These are phyloP conservation scores for Casuarius casuarius DNA, from an alignment of 2,113 vertebrate species.

Conservation along the genomic window DNA sequence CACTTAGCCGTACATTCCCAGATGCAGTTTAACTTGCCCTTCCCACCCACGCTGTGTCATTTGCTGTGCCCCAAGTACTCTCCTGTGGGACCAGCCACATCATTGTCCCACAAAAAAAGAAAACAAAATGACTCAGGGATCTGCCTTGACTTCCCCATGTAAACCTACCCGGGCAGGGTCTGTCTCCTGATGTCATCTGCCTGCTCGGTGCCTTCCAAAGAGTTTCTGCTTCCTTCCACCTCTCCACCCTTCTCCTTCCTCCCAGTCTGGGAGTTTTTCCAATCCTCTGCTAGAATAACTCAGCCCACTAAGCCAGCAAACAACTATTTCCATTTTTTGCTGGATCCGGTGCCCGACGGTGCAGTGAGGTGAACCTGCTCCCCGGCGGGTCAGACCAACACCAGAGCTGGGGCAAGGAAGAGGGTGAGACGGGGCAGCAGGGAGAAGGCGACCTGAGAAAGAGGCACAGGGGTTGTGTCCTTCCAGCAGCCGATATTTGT, in stretches of 20 bases:
- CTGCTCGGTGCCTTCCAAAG: not conserved
- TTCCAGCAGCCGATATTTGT: fast-evolving
- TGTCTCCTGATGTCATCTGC: fast-evolving
- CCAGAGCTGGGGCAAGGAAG: not conserved
- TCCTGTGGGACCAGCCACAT: not conserved
- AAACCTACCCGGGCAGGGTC: not conserved
- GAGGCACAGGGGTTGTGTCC: fast-evolving
- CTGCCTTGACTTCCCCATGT: not conserved
- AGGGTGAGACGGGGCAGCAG: not conserved
- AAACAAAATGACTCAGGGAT: not conserved
- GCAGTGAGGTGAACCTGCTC: not conserved
- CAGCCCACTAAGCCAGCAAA: not conserved
- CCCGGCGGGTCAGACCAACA: fast-evolving
- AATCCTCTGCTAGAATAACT: not conserved
- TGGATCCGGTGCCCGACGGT: not conserved
- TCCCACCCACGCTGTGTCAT: fast-evolving
- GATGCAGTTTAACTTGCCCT: not conserved
- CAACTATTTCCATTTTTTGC: not conserved
- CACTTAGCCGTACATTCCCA: not conserved
- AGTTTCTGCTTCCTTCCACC: not conserved
- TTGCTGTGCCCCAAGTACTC: not conserved
- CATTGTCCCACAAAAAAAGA: not conserved
- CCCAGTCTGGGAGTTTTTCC: not conserved
- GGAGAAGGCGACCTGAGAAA: too few relatives aligned
- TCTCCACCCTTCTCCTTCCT: not conserved